Evolutionary conservation across 2,888 invertebrate genomes (phyloP).

Genomic region (Tryphoninae sp.): DNA sequence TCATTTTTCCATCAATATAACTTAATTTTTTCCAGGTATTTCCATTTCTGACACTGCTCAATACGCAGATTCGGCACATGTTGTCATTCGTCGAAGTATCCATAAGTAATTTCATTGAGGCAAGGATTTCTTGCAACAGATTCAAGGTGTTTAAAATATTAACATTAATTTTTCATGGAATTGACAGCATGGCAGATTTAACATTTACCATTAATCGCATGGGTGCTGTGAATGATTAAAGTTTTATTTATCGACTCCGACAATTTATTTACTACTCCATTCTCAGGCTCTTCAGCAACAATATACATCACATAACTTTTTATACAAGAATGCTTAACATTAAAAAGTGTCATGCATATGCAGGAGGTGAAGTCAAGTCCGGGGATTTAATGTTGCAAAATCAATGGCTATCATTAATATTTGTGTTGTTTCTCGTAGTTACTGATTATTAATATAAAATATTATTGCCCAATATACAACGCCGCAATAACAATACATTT

Average conservation of each 20-base stretch:
- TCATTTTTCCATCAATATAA: conserved; percentile 20
- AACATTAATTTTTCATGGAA: conserved; percentile 1
- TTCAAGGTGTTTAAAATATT: conserved; percentile 74
- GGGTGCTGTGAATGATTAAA: conserved; percentile 23
- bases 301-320: conserved; percentile 8
- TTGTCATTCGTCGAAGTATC: conserved; percentile 76
- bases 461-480: not conserved
- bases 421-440: conserved; percentile 2
- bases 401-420: conserved; percentile 9
- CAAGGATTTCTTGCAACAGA: conserved; percentile 73
- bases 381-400: conserved; percentile 42
- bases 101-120: conserved; percentile 74
- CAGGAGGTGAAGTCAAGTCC: conserved; percentile 58
- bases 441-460: not conserved
- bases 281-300: conserved; percentile 44
- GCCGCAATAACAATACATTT: not conserved
- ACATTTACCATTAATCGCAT: not conserved
- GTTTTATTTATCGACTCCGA: conserved; percentile 4
- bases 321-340: conserved; percentile 36
- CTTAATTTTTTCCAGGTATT: conserved; percentile 77
- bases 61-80: conserved; percentile 76
- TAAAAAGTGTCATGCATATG: conserved; percentile 45
- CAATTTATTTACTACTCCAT: conserved; percentile 32
- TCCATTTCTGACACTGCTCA: conserved; percentile 77
- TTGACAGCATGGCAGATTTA: conserved; percentile 15